These are phyloP conservation scores for Liolophura sinensis DNA, from an alignment of 1,140 invertebrate species.

Conservation along the genomic window DNA sequence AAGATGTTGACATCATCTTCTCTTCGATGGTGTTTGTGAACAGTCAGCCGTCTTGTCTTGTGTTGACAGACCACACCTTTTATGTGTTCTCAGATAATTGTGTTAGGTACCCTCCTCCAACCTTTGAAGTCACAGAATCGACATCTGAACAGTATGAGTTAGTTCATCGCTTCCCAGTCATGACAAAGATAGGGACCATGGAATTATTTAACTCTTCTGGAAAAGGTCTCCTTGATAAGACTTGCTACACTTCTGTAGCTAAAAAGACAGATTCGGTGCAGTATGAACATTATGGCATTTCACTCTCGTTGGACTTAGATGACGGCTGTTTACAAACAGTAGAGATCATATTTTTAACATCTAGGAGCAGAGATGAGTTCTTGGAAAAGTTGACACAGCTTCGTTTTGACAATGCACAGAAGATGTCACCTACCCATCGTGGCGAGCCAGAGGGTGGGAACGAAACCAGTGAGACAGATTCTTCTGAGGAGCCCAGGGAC, in stretches of 20 bases:
- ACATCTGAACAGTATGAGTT: neutral
- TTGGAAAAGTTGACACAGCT: constrained; percentile 42
- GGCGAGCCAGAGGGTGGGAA: constrained; percentile 51
- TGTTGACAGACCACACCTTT: constrained; percentile 2
- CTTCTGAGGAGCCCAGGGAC: neutral
- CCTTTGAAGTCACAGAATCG: neutral
- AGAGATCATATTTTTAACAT: constrained; percentile 25
- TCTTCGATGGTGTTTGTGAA: neutral
- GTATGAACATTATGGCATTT: neutral
- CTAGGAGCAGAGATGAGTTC: constrained; percentile 36
- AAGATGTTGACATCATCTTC: neutral
- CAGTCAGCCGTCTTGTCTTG: neutral
- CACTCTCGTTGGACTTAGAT: neutral
- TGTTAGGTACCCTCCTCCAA: constrained; percentile 1
- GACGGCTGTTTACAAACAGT: too few species aligned
- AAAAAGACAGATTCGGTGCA: neutral
- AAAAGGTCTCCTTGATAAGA: neutral
- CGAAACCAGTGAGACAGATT: constrained; percentile 26
- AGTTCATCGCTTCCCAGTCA: too few species aligned
- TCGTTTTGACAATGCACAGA: constrained; percentile 41
- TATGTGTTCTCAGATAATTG: constrained; percentile 1
- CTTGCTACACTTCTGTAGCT: neutral
- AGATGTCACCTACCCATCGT: constrained; percentile 40
- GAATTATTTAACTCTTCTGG: neutral
- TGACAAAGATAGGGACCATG: neutral